Evolutionary conservation across 2,888 invertebrate genomes (phyloP), one percentile per base, ranked within the genome.

Genomic region (Phrixothrix hirtus): DNA sequence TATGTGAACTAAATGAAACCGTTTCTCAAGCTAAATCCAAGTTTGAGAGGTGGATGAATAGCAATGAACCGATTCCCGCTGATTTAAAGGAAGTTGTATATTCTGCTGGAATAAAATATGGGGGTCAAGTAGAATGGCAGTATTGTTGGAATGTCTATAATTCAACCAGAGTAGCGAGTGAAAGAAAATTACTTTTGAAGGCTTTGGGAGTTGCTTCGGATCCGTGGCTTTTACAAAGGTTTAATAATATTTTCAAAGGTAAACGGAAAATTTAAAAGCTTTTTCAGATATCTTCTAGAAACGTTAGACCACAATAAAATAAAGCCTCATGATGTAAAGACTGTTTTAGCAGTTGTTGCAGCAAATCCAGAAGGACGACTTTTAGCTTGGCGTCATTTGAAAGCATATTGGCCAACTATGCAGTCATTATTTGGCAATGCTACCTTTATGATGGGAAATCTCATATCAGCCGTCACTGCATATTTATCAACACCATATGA

Each of bases 161-260:
- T 42, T 77, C 80, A 0, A 85, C 88, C 0, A 79, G 79, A 41
- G 78, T 84, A 52, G 82, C 87, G 0, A 88, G 87, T 55, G 91
- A 92, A 65, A 81, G 86, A 41, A 83, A 83, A 51, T 79, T 88
- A 27, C 77, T 92, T 57, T 77, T 90, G 25, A 80, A 83, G 59
- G 86, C 90, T 0, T 73, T 93, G 50, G 85, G 88, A 0, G 82
- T 87, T 25, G 81, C 89, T 0, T 77, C 80, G 0, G 87, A 91
- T 71, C 87, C 89, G 17, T 92, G 92, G 92, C 79, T 92, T 14
- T 79, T 92, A 27, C 87, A 88, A 70, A 83, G 88, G 83, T 89
- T 30, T n/a, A 13, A 26, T 25, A 9, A 12, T 25, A 1, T 13
- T n/a, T 12, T 4, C 7, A 12, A 25, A n/a, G 9, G 11, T 6